Conservation (phyloP, 2,113 vertebrate species). For the Dasypus novemcinctus region DNA sequence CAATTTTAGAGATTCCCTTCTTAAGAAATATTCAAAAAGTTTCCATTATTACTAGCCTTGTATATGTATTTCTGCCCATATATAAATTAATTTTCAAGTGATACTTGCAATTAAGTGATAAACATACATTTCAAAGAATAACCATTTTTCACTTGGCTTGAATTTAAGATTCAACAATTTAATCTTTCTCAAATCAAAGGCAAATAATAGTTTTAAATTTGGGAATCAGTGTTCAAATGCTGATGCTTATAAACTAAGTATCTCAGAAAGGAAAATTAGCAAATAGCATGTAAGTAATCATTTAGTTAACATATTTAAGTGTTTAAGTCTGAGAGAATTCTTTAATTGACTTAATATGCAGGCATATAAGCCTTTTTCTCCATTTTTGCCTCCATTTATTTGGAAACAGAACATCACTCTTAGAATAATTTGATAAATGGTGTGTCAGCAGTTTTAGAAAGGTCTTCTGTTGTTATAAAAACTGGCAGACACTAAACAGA, state of each 20-base stretch:
- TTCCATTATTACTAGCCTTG: not conserved
- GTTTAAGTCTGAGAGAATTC: constrained; percentile 7
- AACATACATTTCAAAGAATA: not conserved
- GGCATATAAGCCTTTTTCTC: not conserved
- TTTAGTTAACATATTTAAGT: constrained; percentile 18
- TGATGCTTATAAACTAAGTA: not conserved
- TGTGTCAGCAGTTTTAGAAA: constrained; percentile 80
- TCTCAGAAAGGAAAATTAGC: not conserved
- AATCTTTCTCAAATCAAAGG: not conserved
- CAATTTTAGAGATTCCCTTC: not conserved
- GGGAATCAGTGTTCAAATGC: not conserved
- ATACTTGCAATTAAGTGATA: not conserved
- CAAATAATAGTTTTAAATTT: not conserved
- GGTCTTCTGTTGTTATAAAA: constrained; percentile 80
- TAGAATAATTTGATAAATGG: constrained; percentile 71
- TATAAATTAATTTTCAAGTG: not conserved
- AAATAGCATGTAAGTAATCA: not conserved
- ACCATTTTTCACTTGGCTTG: not conserved
- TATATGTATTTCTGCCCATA: not conserved
- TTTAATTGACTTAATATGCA: constrained; percentile 33
- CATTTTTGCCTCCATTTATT: constrained; percentile 35
- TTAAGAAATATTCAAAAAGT: not conserved
- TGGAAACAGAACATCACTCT: constrained; percentile 54
- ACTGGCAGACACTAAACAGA: constrained; percentile 80
- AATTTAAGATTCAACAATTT: not conserved